phyloP scores from a whole-genome alignment of 1,140 invertebrate species.

The Tetragonula clypearis region DNA sequence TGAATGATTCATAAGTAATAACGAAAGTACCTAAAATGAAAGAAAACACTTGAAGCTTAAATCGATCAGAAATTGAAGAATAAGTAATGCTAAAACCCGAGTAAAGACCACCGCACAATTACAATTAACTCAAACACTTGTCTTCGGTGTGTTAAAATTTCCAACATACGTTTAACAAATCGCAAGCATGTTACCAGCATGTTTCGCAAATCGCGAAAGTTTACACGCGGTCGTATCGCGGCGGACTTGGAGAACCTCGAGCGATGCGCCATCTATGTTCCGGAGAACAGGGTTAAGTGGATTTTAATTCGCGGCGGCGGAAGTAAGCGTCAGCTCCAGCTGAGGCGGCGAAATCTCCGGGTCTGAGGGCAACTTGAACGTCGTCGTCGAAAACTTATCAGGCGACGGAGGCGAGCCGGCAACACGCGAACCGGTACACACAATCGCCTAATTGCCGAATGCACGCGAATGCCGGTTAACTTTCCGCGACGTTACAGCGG shows the following conservation, averaged over 20 bases:
- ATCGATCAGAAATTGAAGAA: no score
- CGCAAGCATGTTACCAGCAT: no score
- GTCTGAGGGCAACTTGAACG: slow-evolving; percentile 24
- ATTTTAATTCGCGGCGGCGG: slow-evolving; percentile 23
- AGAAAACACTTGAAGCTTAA: no score
- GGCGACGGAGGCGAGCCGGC: slow-evolving; percentile 17
- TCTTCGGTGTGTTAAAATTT: not conserved
- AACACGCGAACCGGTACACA: slow-evolving; percentile 43
- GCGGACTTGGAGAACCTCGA: not conserved
- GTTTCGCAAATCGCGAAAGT: not conserved
- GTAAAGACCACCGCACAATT: not conserved
- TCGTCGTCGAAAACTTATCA: slow-evolving; percentile 41
- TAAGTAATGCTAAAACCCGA: not conserved
- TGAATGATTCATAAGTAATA: not conserved
- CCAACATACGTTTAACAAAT: not conserved
- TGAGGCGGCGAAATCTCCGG: slow-evolving; percentile 32
- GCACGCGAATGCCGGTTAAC: slow-evolving; percentile 10
- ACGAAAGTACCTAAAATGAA: no score
- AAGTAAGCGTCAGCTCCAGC: slow-evolving; percentile 35
- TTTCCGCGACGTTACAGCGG: not conserved
- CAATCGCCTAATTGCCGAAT: slow-evolving; percentile 54
- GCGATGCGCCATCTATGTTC: not conserved
- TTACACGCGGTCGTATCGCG: not conserved
- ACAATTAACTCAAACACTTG: not conserved
- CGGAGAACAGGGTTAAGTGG: slow-evolving; percentile 34